A percentile compares a stretch with the other conserved stretches of the same genome.
Evolutionary conservation across 2,113 vertebrate genomes (phyloP).

Genomic region (chimpanzee (Pan troglodytes)): NHGRI_mPanTro3-v2.1_pri NC_072414.2:45516001-45516500

Average conservation of each 20-base stretch:
- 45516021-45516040: not conserved
- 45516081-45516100: not conserved
- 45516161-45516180: not conserved
- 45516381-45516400: not conserved
- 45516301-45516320: not conserved
- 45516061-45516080: not conserved
- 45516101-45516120: not conserved
- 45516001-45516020: not conserved
- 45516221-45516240: constrained; percentile 24
- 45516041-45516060: not conserved
- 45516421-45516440: not conserved
- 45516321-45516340: not conserved
- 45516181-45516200: not conserved
- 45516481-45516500: not conserved
- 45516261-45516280: constrained; percentile 15
- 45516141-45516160: not conserved
- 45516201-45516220: not conserved
- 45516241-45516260: not conserved
- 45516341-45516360: constrained; percentile 30
- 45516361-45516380: constrained; percentile 12
- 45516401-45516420: not conserved
- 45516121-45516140: not conserved
- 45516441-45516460: not conserved
- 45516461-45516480: not conserved
- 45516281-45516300: constrained; percentile 18